Evolutionary conservation across 2,888 invertebrate genomes (phyloP).

Genomic region (Lasioglossum pauxillum): DNA sequence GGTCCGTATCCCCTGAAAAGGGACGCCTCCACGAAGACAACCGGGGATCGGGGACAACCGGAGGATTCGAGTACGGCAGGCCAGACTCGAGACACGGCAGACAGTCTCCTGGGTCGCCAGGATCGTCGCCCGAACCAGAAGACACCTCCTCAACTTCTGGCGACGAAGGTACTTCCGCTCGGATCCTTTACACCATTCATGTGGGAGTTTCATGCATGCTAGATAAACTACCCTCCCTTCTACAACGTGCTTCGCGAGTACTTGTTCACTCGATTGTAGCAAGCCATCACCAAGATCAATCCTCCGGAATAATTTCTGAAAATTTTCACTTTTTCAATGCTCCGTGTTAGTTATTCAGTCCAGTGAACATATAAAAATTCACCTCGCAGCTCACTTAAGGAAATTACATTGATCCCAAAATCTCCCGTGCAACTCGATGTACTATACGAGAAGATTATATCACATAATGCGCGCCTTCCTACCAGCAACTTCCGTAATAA

Average conservation of each 20-base stretch:
- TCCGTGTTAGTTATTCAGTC: neutral
- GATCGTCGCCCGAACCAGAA: conserved; percentile 81
- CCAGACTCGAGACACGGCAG: conserved; percentile 61
- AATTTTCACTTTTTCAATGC: neutral
- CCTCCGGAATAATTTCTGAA: neutral
- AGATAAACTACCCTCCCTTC: neutral
- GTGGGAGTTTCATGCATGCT: neutral
- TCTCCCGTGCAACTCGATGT: neutral
- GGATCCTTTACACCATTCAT: neutral
- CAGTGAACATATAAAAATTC: neutral
- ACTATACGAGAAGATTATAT: neutral
- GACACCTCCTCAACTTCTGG: conserved; percentile 82
- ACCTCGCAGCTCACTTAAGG: neutral
- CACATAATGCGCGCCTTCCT: neutral
- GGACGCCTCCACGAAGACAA: conserved; percentile 58
- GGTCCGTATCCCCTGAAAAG: conserved; percentile 68
- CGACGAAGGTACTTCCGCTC: conserved; percentile 80
- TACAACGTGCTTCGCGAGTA: neutral
- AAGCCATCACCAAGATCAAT: too few species aligned
- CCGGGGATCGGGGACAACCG: conserved; percentile 45
- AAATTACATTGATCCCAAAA: neutral
- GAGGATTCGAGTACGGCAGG: conserved; percentile 61
- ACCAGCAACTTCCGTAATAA: neutral
- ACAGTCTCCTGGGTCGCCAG: conserved; percentile 71
- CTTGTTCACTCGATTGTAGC: too few species aligned